Percentiles rank a stretch among this genome's conserved stretches.
Evolutionary conservation across 2,888 invertebrate species (phyloP).

Genomic region (Rhagium mordax): DNA sequence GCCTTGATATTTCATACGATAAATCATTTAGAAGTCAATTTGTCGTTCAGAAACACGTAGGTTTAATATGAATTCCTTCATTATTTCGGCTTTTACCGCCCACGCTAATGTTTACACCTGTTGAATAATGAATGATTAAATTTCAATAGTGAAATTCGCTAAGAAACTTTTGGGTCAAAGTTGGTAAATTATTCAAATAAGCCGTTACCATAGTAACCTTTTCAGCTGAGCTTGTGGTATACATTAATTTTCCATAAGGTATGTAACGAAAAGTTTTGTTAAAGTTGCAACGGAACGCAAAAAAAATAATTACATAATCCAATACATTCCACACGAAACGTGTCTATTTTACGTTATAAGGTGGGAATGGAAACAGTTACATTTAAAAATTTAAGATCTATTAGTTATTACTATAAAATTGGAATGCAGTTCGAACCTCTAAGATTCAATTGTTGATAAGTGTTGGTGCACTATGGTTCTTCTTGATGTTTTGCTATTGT

Average conservation of each 20-base stretch:
- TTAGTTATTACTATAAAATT: too few relatives aligned
- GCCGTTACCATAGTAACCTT: not conserved
- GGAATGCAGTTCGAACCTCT: too few relatives aligned
- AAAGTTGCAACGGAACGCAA: too few relatives aligned
- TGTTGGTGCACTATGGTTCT: too few relatives aligned
- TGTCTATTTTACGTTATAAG: too few relatives aligned
- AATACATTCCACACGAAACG: too few relatives aligned
- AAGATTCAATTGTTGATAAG: too few relatives aligned
- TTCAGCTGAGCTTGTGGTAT: not conserved
- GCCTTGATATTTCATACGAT: not conserved
- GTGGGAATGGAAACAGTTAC: too few relatives aligned
- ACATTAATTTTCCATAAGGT: not conserved
- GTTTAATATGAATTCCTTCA: not conserved
- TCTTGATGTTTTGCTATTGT: too few relatives aligned
- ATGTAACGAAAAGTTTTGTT: too few relatives aligned
- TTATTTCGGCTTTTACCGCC: not conserved
- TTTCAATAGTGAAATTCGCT: not conserved
- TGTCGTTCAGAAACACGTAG: not conserved
- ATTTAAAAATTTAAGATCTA: too few relatives aligned
- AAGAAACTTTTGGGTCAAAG: not conserved
- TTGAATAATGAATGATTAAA: not conserved
- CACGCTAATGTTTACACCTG: not conserved
- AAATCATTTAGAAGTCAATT: not conserved
- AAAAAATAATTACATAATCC: too few relatives aligned
- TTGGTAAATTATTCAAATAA: not conserved